A percentile compares a stretch with the other conserved stretches of the same genome.
Evolutionary conservation across 2,797 vertebrate species (phyloP).

Genomic region (Notoglanidium macrostoma): DNA sequence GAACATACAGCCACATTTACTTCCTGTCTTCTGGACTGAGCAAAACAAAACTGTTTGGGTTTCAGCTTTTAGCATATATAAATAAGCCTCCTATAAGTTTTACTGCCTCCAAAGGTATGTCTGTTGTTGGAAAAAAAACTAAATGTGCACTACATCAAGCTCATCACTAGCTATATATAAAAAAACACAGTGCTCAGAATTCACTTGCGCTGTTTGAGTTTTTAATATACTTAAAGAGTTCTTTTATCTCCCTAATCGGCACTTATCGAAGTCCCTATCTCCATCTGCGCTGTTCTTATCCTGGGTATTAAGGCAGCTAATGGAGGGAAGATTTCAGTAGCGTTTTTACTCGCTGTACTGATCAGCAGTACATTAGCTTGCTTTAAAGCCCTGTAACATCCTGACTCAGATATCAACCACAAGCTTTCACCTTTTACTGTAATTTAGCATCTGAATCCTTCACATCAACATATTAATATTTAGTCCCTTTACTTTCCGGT

Average conservation of each 20-base stretch:
- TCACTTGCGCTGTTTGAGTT: not conserved
- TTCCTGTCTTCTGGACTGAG: no score
- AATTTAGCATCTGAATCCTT: slow-evolving; percentile 10
- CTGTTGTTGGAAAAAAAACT: not conserved
- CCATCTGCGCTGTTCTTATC: slow-evolving; percentile 19
- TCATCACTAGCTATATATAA: not conserved
- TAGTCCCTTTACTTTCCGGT: not conserved
- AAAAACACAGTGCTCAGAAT: not conserved
- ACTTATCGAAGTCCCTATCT: not conserved
- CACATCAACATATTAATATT: not conserved
- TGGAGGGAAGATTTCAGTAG: slow-evolving; percentile 20
- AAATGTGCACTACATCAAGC: not conserved
- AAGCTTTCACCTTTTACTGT: slow-evolving; percentile 24
- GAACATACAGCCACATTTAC: not conserved
- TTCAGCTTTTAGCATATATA: not conserved
- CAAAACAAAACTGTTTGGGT: no score
- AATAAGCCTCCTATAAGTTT: not conserved
- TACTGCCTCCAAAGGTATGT: not conserved
- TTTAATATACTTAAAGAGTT: slow-evolving; percentile 20
- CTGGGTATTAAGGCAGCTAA: slow-evolving; percentile 30
- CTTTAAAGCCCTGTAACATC: slow-evolving; percentile 36
- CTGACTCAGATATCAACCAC: slow-evolving; percentile 23
- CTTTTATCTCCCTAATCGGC: not conserved
- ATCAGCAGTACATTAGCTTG: slow-evolving; percentile 47
- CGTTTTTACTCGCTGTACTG: slow-evolving; percentile 33